A percentile compares a stretch with the other conserved stretches of the same genome.
Evolutionary conservation across 1,140 invertebrate genomes (phyloP).

Genomic region (Hyphantria cunea): DNA sequence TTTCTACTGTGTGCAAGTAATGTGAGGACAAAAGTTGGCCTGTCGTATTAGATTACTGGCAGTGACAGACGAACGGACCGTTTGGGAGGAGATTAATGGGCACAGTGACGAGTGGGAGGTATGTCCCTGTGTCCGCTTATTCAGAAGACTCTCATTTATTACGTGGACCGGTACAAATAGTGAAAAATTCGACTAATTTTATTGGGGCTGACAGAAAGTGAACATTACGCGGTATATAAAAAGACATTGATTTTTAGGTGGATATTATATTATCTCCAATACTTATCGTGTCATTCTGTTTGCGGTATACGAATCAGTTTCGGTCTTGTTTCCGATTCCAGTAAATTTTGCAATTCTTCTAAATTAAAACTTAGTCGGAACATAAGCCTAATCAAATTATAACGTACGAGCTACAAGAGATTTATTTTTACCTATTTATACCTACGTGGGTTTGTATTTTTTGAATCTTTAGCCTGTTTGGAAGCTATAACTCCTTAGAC

Average conservation of each 20-base stretch:
- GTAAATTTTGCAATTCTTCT: no score
- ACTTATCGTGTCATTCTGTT: no score
- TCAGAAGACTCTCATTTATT: slow-evolving; percentile 65
- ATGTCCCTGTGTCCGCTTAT: slow-evolving; percentile 44
- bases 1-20: slow-evolving; percentile 63
- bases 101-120: slow-evolving; percentile 76
- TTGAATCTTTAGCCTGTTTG: no score
- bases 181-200: slow-evolving; percentile 64
- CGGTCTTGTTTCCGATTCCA: no score
- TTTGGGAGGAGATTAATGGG: slow-evolving; percentile 72
- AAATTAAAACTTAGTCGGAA: no score
- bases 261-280: no score
- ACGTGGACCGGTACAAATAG: slow-evolving; percentile 49
- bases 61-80: slow-evolving; percentile 73
- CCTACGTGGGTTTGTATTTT: no score
- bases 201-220: slow-evolving; percentile 11
- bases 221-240: neutral
- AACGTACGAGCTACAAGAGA: no score
- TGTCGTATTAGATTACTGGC: slow-evolving; percentile 79
- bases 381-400: no score
- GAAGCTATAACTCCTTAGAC: no score
- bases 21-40: slow-evolving; percentile 73
- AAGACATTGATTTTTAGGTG: neutral
- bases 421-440: no score
- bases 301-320: no score